Base-by-base conservation (phyloP, 1,140 invertebrate genomes). In the Babylonia areolata region DNA sequence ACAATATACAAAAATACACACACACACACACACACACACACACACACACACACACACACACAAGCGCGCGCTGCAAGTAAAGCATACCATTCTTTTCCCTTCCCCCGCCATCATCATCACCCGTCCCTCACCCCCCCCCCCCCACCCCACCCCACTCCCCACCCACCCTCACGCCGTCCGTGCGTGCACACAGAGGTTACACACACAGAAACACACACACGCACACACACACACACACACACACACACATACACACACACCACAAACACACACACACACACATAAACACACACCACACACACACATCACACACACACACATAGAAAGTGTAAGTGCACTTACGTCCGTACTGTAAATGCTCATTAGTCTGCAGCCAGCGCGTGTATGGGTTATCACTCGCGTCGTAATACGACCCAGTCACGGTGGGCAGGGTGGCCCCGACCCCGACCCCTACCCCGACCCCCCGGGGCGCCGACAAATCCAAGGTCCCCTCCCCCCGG, bases 321-420 rank as follows among this genome's bases (percentile, higher is more conserved):
- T 17, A 51, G 17, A 51, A 12, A 6, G 9, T 28, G 6, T 9
- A 31, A 12, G n/a, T 28, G 28, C 37, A 88, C 85, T 86, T 86
- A 88, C 87, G 82, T 71, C 81, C 85, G 28, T 86, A 89, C 35
- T 89, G 86, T 11, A 87, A 83, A 42, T 77, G 83, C 51, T 92
- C 92, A 58, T 92, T 93, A 39, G 85, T 92, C 82, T 93, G 92
- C 77, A 93, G 87, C 93, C 92, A 93, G 42, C 92, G 84, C 15
- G 91, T 92, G 86, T 93, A 93, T 0, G 92, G 92, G 79, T 93
- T 93, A 39, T 93, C 93, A 20, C 78, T 86, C 75, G 86, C 81
- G 81, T 93, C 91, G 86, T 92, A 93, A 75, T 89, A 90, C 23
- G 86, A 77, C 40, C 81, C 80, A 3, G 83, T 46, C 28, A 84